Percentiles rank a stretch among this genome's conserved stretches.
Evolutionary conservation across 2,888 invertebrate species (phyloP).

Genomic region (Drosophila fungiperda): DNA sequence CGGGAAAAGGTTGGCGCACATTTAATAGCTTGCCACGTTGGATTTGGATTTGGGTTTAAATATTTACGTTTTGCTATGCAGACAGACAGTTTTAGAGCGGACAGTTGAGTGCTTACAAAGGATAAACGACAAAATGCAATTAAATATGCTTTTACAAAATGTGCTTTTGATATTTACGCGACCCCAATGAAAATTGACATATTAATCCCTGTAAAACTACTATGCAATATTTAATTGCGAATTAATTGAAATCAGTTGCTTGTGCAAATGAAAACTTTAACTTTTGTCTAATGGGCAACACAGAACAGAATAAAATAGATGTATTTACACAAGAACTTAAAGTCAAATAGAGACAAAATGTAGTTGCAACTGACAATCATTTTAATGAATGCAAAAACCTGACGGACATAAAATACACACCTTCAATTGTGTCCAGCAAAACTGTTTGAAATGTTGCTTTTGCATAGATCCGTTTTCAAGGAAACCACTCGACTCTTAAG

Average conservation of each 20-base stretch:
- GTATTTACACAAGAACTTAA: not conserved
- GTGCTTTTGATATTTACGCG: slow-evolving; percentile 6
- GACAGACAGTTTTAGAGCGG: not conserved
- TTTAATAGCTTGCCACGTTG: slow-evolving; percentile 55
- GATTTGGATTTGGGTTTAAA: slow-evolving; percentile 51
- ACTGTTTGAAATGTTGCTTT: not conserved
- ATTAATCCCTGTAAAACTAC: not conserved
- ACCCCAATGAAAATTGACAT: not conserved
- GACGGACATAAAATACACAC: not conserved
- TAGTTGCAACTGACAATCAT: not conserved
- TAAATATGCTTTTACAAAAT: slow-evolving; percentile 3
- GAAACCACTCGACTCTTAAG: not conserved
- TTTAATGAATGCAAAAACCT: not conserved
- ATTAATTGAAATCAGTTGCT: slow-evolving; percentile 23
- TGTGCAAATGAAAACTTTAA: slow-evolving; percentile 1
- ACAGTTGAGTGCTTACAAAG: not conserved
- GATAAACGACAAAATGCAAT: slow-evolving; percentile 6
- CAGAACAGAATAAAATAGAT: not conserved
- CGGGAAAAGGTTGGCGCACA: slow-evolving; percentile 8
- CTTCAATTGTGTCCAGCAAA: not conserved
- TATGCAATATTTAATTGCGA: not conserved
- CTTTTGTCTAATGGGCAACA: slow-evolving; percentile 10
- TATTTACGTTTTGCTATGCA: slow-evolving; percentile 2
- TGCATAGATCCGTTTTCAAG: not conserved
- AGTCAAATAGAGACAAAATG: not conserved